Percentiles rank a stretch among this genome's conserved stretches.
Conservation (phyloP, 2,113 vertebrate genomes). For the Spea bombifrons region DNA sequence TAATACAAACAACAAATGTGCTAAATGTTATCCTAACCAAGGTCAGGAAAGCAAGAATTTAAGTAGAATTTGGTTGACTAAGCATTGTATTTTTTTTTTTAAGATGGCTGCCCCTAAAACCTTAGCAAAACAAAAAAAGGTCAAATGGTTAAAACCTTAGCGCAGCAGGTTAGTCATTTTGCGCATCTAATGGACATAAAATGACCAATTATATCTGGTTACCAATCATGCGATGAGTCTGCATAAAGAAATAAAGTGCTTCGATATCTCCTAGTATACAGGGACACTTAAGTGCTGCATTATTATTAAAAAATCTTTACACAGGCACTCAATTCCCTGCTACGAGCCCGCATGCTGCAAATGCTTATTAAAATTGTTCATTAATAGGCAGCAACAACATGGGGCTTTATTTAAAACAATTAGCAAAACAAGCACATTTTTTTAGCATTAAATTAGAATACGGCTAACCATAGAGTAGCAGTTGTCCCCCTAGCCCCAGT, state of each 20-base stretch:
- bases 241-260: conserved; percentile 42
- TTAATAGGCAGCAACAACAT: conserved; percentile 48
- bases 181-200: conserved; percentile 43
- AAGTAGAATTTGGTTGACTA: conserved; percentile 5
- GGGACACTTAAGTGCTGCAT: conserved; percentile 45
- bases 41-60: not conserved
- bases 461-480: conserved; percentile 20
- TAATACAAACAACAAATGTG: not conserved
- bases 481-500: conserved; percentile 2
- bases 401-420: conserved; percentile 50
- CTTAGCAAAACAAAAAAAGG: conserved; percentile 34
- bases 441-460: conserved; percentile 31
- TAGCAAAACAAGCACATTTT: conserved; percentile 47
- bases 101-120: conserved; percentile 27
- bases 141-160: conserved; percentile 21
- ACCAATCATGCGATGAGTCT: conserved; percentile 40
- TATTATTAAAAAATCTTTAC: conserved; percentile 48
- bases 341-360: conserved; percentile 44
- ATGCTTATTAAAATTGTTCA: conserved; percentile 50
- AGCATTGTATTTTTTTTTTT: conserved; percentile 2
- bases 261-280: conserved; percentile 43
- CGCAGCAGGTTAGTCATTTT: conserved; percentile 35
- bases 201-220: conserved; percentile 43
- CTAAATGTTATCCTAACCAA: not conserved
- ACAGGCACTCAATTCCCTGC: conserved; percentile 42